A percentile compares a stretch with the other conserved stretches of the same genome.
These are phyloP conservation scores for Indri indri DNA, from an alignment of 2,113 vertebrate species.

Conservation along the genomic window DNA sequence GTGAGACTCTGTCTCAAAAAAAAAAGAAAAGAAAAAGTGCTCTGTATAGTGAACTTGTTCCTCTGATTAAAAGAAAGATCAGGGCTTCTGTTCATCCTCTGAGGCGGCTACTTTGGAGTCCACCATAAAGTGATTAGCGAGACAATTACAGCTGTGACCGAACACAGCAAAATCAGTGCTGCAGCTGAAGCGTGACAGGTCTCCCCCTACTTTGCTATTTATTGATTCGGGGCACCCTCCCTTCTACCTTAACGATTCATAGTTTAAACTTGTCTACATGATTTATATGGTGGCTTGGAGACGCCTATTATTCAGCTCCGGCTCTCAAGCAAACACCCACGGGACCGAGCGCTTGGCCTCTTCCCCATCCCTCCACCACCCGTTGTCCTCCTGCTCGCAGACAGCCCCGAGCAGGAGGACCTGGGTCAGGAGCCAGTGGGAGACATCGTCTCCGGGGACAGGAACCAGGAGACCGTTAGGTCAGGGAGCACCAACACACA, in stretches of 20 bases:
- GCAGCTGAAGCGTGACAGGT: accelerated
- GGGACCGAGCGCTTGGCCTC: background rate
- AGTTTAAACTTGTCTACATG: slow-evolving; percentile 55
- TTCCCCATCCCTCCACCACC: background rate
- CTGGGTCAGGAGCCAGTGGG: background rate
- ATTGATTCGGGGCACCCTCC: background rate
- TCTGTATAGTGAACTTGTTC: background rate
- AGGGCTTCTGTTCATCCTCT: background rate
- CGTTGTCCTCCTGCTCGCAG: accelerated
- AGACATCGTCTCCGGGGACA: background rate
- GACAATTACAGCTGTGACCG: background rate
- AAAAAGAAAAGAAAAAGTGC: background rate
- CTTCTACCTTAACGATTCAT: slow-evolving; percentile 26
- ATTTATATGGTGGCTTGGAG: slow-evolving; percentile 37
- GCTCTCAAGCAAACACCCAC: background rate
- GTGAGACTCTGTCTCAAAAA: no score
- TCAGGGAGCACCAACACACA: background rate
- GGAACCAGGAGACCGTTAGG: background rate
- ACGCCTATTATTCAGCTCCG: background rate
- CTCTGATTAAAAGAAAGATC: slow-evolving; percentile 50
- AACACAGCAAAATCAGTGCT: background rate
- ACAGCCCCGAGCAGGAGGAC: background rate
- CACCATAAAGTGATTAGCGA: background rate
- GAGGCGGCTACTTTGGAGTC: background rate
- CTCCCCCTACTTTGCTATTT: background rate